These are phyloP conservation scores for Atlantisia rogersi DNA, from an alignment of 2,113 vertebrate species.

Conservation along the genomic window DNA sequence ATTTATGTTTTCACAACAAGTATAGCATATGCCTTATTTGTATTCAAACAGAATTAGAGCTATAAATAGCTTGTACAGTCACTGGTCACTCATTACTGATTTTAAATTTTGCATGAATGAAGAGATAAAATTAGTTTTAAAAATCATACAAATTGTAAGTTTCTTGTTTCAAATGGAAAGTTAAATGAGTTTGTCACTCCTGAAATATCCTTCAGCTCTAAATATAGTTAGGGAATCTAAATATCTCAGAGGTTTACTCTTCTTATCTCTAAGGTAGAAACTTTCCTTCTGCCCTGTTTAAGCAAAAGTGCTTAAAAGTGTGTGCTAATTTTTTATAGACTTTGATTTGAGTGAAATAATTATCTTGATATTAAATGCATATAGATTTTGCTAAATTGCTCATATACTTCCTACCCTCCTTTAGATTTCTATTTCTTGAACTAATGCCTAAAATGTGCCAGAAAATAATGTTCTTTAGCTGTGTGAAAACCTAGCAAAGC, in stretches of 20 bases:
- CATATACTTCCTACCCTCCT: background rate
- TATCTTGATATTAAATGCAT: background rate
- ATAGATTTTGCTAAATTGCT: background rate
- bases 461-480: background rate
- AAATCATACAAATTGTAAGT: background rate
- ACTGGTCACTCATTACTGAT: background rate
- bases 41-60: constrained; percentile 34
- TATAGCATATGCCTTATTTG: background rate
- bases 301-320: background rate
- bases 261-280: background rate
- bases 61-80: background rate
- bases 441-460: background rate
- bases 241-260: background rate
- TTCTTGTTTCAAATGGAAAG: background rate
- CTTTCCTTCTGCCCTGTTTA: constrained; percentile 5
- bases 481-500: background rate
- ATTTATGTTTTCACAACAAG: background rate
- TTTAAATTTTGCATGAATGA: constrained; percentile 28
- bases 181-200: constrained; percentile 2
- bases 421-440: background rate
- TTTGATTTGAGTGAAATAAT: background rate
- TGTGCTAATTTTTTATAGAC: background rate
- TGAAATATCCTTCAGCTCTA: background rate
- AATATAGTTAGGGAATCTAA: background rate
- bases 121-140: background rate